phyloP scores from a whole-genome alignment of 1,140 invertebrate genomes.

The Drosophila nikananu region DNA sequence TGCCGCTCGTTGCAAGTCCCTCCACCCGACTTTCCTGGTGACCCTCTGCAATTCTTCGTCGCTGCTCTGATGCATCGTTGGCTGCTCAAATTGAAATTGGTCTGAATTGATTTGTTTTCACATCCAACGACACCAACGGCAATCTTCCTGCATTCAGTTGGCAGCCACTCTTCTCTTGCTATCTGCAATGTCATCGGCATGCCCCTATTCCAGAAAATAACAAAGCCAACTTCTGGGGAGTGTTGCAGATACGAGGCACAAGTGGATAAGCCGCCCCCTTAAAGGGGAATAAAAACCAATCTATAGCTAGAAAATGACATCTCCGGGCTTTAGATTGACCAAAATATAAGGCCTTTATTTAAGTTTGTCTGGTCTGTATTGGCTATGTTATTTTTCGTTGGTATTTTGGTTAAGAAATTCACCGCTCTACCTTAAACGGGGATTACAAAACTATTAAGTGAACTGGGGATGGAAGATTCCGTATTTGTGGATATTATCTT shows the following conservation, averaged over 20 bases:
- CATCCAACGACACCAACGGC: conserved; percentile 38
- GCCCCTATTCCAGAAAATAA: conserved; percentile 31
- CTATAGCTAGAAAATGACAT: neutral
- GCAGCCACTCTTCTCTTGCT: conserved; percentile 29
- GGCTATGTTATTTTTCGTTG: no score
- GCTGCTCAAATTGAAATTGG: conserved; percentile 51
- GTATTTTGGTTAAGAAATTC: no score
- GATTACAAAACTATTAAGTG: neutral
- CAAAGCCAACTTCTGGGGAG: conserved; percentile 17
- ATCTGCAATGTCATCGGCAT: conserved; percentile 45
- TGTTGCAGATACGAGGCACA: conserved; percentile 22
- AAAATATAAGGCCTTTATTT: neutral
- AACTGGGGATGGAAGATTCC: neutral
- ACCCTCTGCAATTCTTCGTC: conserved; percentile 1
- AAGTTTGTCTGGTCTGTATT: neutral
- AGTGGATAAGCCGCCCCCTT: conserved; percentile 13
- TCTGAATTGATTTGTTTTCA: conserved; percentile 61
- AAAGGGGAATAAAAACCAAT: neutral
- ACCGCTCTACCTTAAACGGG: neutral
- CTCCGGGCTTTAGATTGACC: neutral
- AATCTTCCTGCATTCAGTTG: conserved; percentile 16
- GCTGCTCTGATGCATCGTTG: conserved; percentile 17
- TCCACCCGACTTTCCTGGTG: neutral
- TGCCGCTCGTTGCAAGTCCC: conserved; percentile 14
- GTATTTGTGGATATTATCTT: neutral